Conservation (phyloP, 1,140 invertebrate species). For the Sipha flava region DNA sequence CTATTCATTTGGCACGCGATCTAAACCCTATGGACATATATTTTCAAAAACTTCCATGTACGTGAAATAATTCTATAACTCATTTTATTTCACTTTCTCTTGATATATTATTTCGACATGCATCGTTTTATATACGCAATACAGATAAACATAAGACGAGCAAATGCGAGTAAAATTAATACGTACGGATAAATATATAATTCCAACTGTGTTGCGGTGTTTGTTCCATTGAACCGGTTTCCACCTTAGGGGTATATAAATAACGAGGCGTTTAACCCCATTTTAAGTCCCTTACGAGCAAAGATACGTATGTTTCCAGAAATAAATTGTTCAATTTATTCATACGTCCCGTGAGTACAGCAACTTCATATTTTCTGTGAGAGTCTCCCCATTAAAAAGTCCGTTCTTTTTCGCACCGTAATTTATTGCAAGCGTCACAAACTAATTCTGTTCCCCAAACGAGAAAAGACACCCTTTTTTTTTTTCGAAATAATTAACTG, state of each 20-base stretch:
- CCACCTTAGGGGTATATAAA: constrained; percentile 3
- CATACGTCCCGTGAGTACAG: constrained; percentile 20
- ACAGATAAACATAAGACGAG: background rate
- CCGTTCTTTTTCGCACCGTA: constrained; percentile 27
- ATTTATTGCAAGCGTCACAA: constrained; percentile 23
- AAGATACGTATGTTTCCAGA: background rate
- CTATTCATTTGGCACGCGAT: constrained; percentile 13
- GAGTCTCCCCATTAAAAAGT: background rate
- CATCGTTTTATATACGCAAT: background rate
- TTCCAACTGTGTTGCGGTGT: background rate
- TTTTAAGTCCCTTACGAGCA: background rate
- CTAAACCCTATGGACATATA: background rate
- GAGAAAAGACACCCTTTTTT: constrained; percentile 7
- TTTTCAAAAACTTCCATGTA: background rate
- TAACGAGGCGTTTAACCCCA: constrained; percentile 29
- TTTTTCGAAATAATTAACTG: background rate
- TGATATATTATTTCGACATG: constrained; percentile 3
- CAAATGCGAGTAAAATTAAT: background rate
- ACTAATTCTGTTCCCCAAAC: constrained; percentile 15
- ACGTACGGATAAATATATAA: background rate
- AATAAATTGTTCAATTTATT: constrained; percentile 29
- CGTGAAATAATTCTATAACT: constrained; percentile 4
- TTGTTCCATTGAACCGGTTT: constrained; percentile 30
- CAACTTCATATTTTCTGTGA: background rate
- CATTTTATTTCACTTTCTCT: constrained; percentile 12